phyloP scores from a whole-genome alignment of 2,888 invertebrate genomes.

The Euproctis similis region DNA sequence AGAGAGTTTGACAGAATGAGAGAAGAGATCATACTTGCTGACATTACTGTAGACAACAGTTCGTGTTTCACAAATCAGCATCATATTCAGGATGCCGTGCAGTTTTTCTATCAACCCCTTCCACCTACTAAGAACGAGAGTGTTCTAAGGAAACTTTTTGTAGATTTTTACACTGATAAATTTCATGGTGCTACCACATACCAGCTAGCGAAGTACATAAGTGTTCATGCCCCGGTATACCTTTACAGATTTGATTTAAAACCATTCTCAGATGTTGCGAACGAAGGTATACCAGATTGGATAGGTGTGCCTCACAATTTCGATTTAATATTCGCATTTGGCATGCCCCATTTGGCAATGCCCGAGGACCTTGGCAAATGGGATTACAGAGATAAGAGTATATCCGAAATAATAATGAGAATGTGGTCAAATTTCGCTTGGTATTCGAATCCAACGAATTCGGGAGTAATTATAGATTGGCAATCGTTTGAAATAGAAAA shows the following conservation, averaged over 20 bases:
- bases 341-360: conserved; percentile 82
- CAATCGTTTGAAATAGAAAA: conserved; percentile 79
- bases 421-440: conserved; percentile 88
- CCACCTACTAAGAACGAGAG: conserved; percentile 78
- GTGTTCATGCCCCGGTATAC: conserved; percentile 78
- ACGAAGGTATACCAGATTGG: conserved; percentile 83
- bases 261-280: conserved; percentile 79
- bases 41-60: conserved; percentile 75
- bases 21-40: conserved; percentile 77
- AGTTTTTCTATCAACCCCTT: conserved; percentile 84
- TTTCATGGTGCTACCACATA: conserved; percentile 83
- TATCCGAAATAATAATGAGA: conserved; percentile 86
- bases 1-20: conserved; percentile 78
- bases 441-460: conserved; percentile 81
- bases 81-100: conserved; percentile 81
- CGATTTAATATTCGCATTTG: conserved; percentile 88
- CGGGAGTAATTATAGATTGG: conserved; percentile 85
- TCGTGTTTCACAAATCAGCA: conserved; percentile 79
- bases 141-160: conserved; percentile 77
- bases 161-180: conserved; percentile 85
- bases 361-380: conserved; percentile 78
- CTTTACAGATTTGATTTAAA: conserved; percentile 86
- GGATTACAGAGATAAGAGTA: conserved; percentile 85
- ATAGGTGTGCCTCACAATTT: conserved; percentile 87
- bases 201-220: conserved; percentile 79